A percentile compares a stretch with the other conserved stretches of the same genome.
Conservation (phyloP, 1,140 invertebrate genomes). For the Ruditapes philippinarum region DNA sequence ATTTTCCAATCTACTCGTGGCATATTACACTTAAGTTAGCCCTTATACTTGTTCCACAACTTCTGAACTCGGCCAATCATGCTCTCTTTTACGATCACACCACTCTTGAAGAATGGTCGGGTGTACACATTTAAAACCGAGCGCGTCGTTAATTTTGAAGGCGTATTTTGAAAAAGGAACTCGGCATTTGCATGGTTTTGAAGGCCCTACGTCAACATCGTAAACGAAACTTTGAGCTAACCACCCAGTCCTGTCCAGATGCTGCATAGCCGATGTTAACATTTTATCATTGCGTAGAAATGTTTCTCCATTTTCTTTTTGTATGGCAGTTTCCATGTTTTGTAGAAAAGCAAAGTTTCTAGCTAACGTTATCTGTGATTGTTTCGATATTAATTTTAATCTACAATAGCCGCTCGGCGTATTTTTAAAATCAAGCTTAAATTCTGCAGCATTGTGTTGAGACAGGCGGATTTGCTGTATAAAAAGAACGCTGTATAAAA, state of each 20-base stretch:
- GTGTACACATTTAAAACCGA: neutral
- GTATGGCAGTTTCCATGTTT: neutral
- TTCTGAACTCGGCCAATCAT: conserved; percentile 5
- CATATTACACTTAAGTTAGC: no score
- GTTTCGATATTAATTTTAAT: neutral
- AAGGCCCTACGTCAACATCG: neutral
- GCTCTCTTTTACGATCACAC: neutral
- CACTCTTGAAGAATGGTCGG: neutral
- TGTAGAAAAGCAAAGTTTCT: neutral
- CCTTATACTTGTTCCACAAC: neutral
- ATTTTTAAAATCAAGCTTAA: neutral
- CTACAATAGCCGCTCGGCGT: neutral
- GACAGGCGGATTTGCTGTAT: neutral
- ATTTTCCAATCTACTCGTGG: no score
- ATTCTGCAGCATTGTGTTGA: neutral
- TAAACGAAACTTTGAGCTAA: neutral
- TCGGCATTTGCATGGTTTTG: neutral
- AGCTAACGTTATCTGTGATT: neutral
- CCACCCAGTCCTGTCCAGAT: neutral
- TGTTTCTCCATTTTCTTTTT: neutral
- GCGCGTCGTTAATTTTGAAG: neutral
- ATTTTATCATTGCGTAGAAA: neutral
- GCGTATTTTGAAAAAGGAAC: neutral
- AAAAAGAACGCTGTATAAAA: neutral
- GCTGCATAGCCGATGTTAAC: neutral